Evolutionary conservation across 1,140 invertebrate species (phyloP), one percentile per base, ranked within the genome.

Genomic region (Penaeus indicus): DNA sequence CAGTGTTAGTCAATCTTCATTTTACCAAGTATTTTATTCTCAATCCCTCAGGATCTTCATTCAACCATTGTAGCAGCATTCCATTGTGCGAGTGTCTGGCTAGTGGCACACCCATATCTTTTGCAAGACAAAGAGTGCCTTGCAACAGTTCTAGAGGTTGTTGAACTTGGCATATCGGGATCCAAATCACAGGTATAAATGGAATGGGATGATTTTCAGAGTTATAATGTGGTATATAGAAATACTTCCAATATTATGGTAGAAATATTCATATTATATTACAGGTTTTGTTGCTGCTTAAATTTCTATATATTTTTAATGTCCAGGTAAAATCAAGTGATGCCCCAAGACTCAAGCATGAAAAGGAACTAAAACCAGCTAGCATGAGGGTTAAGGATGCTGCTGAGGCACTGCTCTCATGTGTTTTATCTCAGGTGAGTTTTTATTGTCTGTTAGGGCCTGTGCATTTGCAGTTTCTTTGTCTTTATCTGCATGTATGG

Each of bases 31-130:
- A 42, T 42, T 42, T 42, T 22, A 11, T 80, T 16, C n/a, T 83
- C 32, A 27, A 16, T 69, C 42, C 62, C 38, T 16, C 64, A 91
- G 93, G 98, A 99, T 94, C 95, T 99, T 84, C 99, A 99, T 94
- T 99, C 98, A 10, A 97, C 97, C 88, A 99, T 99, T 90, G 98
- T 99, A 32, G 97, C 97, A 27, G 98, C 98, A 0, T 99, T 98
- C 93, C 95, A 96, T 79, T 98, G 97, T 92, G 95, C 98, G 61
- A 90, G 89, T 88, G 89, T 90, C 60, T 99, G 99, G 98, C 94
- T 99, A 69, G 95, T 97, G 82, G 96, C 97, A 87, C 97, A 97
- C 94, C 96, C 96, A 32, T 96, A 96, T 92, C 94, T 99, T 64
- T 94, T 98, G 86, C 95, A 97, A 92, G 98, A 99, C 93, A 96